phyloP scores from a whole-genome alignment of 1,140 invertebrate genomes.

The Rhynchophorus ferrugineus region DNA sequence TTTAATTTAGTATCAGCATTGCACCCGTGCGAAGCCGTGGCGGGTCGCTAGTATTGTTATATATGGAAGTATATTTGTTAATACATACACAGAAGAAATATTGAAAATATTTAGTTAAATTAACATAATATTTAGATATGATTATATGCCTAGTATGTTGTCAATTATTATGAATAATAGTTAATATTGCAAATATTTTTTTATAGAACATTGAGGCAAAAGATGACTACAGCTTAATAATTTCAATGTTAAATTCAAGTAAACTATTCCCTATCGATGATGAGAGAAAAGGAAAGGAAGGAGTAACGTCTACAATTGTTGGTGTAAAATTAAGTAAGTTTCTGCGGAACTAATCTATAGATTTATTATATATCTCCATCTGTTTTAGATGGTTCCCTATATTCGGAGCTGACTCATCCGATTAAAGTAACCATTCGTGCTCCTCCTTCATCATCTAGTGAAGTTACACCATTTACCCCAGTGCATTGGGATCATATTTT shows the following conservation, averaged over 20 bases:
- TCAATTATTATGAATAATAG: too few species aligned
- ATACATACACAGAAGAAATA: too few species aligned
- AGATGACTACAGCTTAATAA: slow-evolving; percentile 52
- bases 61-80: too few species aligned
- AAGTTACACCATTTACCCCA: slow-evolving; percentile 46
- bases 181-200: neutral
- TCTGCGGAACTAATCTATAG: neutral
- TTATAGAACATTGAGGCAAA: slow-evolving; percentile 18
- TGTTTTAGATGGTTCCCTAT: slow-evolving; percentile 3
- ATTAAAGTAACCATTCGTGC: slow-evolving; percentile 58
- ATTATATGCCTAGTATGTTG: too few species aligned
- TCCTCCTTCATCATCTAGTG: slow-evolving; percentile 39
- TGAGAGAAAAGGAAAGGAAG: slow-evolving; percentile 35
- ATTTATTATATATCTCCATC: slow-evolving; percentile 7
- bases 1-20: too few species aligned
- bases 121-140: too few species aligned
- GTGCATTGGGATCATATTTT: slow-evolving; percentile 61
- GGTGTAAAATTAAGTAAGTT: slow-evolving; percentile 54
- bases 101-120: too few species aligned
- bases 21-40: too few species aligned
- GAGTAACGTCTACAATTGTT: slow-evolving; percentile 56
- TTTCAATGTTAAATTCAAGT: slow-evolving; percentile 61
- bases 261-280: slow-evolving; percentile 55
- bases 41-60: too few species aligned
- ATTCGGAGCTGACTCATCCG: slow-evolving; percentile 40